Base-by-base conservation (phyloP, 2,113 vertebrate species). In the Martes martes region DNA sequence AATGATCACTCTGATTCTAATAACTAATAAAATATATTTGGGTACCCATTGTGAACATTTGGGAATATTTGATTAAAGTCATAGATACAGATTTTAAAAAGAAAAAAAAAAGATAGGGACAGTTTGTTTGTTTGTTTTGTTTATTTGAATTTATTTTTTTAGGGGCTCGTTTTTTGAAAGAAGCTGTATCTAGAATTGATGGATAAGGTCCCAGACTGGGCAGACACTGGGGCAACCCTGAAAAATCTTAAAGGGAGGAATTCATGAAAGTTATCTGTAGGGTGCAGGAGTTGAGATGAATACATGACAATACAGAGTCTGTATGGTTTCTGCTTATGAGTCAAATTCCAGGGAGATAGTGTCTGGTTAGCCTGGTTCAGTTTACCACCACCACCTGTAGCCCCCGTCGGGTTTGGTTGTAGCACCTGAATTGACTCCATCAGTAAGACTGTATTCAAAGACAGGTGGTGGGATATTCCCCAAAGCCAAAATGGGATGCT, bases 331-430 rank as follows among this genome's bases (percentile, higher is more conserved):
- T 80, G 55, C 36, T 42, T 39, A 11, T 33, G 55, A 4, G 1
- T 76, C 8, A 61, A 67, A 33, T 73, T 74, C 45, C 21, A 74
- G 50, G 7, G 33, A 50, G 0, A 74, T 1, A 21, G 18, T 19
- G 9, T 55, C 16, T 94, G n/a, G 47, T n/a, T 55, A 57, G 45
- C 2, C 15, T 42, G 31, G 13, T 2, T 39, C 4, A 5, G 31
- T 11, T 47, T 21, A 42, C 7, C 6, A 3, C 2, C 3, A 19
- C 0, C 15, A 33, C 18, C 13, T 2, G 0, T 1, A 19, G 0
- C 15, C 1, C 14, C 9, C 50, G 2, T 9, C 11, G 94, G n/a
- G 28, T 67, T 36, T 81, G 4, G 1, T 11, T 82, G 15, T 55
- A 50, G 1, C 18, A 61, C 55, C 55, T 61, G 2, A 23, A 23